Evolutionary conservation across 2,888 invertebrate species (phyloP), one percentile per base, ranked within the genome.

Genomic region (Micoletzkya japonica): DNA sequence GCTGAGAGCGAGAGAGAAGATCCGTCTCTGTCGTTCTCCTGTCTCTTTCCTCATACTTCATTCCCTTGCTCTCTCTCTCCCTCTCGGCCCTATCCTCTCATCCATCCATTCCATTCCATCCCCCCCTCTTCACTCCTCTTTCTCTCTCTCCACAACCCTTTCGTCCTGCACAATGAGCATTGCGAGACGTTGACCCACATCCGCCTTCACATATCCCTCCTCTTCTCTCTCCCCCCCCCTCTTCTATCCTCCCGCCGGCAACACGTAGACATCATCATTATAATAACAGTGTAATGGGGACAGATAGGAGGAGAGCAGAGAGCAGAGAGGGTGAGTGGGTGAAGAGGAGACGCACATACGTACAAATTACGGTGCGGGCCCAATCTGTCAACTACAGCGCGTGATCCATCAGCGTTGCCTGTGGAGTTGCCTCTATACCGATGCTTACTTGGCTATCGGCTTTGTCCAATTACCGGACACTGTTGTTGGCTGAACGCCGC

Each of bases 241-340:
- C n/a, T 30, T 17, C 58, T 28, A 28, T 44, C 56, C 39, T 54
- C 56, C 24, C 56, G 14, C 56, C 44, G 14, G 20, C 14, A 20
- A 20, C 14, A 10, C 61, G 50, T 61, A 44, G 36, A 50, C 63
- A 63, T 63, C 34, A 63, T 63, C 44, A 63, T 63, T 63, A 50
- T 36, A 63, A 63, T 63, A 63, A 63, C 63, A 63, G 50, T 63
- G 63, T 17, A 63, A 50, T 50, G 63, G 63, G 63, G 63, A 63
- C 63, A 63, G 39, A 17, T 4, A 10, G 4, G 39, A 59, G 39
- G n/a, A n/a, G n/a, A n/a, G n/a, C n/a, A n/a, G n/a, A n/a, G n/a
- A n/a, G n/a, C n/a, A n/a, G n/a, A n/a, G n/a, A n/a, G n/a, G n/a
- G n/a, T n/a, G n/a, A n/a, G n/a, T n/a, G n/a, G n/a, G n/a, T n/a